Base-by-base conservation (phyloP, 2,113 vertebrate genomes). In the Pampusana beccarii region DNA sequence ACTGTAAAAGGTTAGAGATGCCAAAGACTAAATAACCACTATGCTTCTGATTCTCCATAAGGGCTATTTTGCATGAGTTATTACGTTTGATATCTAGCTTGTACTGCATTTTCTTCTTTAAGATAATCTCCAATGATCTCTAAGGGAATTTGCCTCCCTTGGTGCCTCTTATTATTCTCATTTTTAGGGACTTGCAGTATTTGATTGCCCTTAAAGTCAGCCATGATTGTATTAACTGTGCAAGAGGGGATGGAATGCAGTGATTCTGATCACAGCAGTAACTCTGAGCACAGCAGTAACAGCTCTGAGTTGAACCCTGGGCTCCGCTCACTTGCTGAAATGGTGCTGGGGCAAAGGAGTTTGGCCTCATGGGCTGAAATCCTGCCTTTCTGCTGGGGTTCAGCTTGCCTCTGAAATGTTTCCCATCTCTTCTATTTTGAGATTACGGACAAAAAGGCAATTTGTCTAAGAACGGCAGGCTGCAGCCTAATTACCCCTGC, bases 111-210 rank as follows among this genome's bases (percentile, higher is more conserved):
- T 90, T 90, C 60, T 90, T 78, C 48, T 86, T 65, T 66, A 75
- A 69, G 48, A 88, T 88, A 90, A 95, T 93, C 95, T 92, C 46
- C 88, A 65, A 34, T 50, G 60, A 81, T 94, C 85, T 93, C 81
- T 58, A 40, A 87, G 90, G 94, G 80, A 95, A 94, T 95, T 65
- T 86, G 34, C 57, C 82, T 96, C 95, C 90, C 86, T 89, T 1
- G 10, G 75, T 86, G 82, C 53, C 42, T 95, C 67, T 84, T 86
- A 88, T 92, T 94, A 75, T 69, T 91, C 82, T 86, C 65, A 44
- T 64, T 96, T 94, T 93, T 81, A 88, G 88, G 57, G 61, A 23
- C 75, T 80, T 69, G 60, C 69, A 79, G 77, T 66, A 36, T 91
- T 93, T 91, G 86, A 94, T 92, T 95, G 64, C 69, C 64, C 82